Percentiles rank a stretch among this genome's conserved stretches.
phyloP scores from a whole-genome alignment of 2,113 vertebrate genomes.

The Calidris pugnax region DNA sequence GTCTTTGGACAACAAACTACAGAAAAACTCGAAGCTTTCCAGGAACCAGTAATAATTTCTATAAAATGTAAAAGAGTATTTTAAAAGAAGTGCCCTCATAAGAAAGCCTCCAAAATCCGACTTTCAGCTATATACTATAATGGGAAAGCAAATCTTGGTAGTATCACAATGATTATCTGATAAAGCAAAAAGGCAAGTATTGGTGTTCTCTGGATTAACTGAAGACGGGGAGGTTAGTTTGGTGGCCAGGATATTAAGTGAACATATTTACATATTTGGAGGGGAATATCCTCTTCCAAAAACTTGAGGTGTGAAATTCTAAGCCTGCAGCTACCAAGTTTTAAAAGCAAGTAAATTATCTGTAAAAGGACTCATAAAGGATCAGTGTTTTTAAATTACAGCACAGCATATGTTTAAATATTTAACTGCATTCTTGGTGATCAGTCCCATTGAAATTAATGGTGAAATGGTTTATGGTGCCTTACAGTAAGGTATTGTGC shows the following conservation, averaged over 20 bases:
- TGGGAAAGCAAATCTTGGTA: not conserved
- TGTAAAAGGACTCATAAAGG: not conserved
- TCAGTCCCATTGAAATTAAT: not conserved
- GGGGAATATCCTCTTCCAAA: not conserved
- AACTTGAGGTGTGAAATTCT: not conserved
- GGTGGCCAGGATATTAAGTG: not conserved
- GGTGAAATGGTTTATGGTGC: not conserved
- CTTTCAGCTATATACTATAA: not conserved
- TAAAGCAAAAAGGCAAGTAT: not conserved
- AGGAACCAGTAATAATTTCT: not conserved
- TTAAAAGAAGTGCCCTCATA: not conserved
- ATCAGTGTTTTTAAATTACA: not conserved
- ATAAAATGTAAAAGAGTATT: not conserved
- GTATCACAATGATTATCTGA: not conserved
- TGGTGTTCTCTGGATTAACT: not conserved
- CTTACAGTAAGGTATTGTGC: not conserved
- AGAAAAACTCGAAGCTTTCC: not conserved
- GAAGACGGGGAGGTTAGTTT: not conserved
- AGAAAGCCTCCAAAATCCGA: not conserved
- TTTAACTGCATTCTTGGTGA: not conserved
- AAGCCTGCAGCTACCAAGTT: not conserved
- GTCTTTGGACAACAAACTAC: not conserved
- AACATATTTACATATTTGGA: not conserved
- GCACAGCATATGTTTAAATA: rapidly evolving
- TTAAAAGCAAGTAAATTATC: not conserved